phyloP scores from a whole-genome alignment of 1,140 invertebrate genomes.

The Ostrea denselamellosa region DNA sequence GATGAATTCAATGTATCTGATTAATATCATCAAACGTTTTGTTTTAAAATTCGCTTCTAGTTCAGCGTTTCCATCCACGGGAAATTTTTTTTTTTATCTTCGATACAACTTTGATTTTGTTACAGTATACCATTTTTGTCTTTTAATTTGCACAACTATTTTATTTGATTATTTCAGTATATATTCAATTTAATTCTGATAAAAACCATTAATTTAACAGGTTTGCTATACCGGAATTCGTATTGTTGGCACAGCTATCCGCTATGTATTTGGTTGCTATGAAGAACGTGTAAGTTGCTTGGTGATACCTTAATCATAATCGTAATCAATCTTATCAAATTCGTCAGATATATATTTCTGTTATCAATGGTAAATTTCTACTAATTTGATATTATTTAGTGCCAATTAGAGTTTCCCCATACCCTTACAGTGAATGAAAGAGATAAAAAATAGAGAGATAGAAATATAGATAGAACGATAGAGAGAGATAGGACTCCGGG shows the following conservation, averaged over 20 bases:
- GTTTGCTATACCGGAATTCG: conserved; percentile 34
- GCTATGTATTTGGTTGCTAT: conserved; percentile 41
- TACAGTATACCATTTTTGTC: neutral
- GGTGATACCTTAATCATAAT: neutral
- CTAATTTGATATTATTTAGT: neutral
- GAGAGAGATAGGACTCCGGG: too few species aligned
- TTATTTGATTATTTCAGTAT: neutral
- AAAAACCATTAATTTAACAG: neutral
- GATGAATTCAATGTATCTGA: too few species aligned
- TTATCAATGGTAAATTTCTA: neutral
- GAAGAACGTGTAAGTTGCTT: conserved; percentile 22
- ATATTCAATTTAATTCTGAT: neutral
- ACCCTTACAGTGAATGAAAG: neutral
- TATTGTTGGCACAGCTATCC: conserved; percentile 10
- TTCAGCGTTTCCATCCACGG: neutral
- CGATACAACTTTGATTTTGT: neutral
- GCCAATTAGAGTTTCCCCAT: neutral
- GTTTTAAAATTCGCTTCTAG: neutral
- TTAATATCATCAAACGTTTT: neutral
- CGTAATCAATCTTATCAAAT: neutral
- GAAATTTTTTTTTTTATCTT: neutral
- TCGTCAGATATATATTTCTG: neutral
- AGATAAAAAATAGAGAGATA: too few species aligned
- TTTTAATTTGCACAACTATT: neutral
- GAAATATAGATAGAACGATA: too few species aligned